Base-by-base conservation (phyloP, 2,797 vertebrate species). In the Aselliscus stoliczkanus region DNA sequence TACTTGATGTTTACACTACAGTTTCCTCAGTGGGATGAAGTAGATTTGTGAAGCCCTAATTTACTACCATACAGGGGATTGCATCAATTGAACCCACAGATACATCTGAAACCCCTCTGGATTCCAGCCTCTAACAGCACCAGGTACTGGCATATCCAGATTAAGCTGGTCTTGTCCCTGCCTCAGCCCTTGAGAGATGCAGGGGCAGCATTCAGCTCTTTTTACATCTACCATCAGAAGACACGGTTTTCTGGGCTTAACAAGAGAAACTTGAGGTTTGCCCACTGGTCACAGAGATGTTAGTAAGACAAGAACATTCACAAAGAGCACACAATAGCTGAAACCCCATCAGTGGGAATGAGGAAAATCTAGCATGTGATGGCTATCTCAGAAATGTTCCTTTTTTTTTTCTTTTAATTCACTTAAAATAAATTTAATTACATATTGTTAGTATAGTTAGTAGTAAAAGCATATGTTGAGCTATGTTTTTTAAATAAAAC, bases 401-500 rank as follows among this genome's bases (percentile, higher is more conserved):
- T n/a, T n/a, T n/a, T n/a, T n/a, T n/a, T n/a, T n/a, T n/a, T n/a
- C n/a, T n/a, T n/a, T n/a, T n/a, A 87, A 84, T 90, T 87, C 54
- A 87, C n/a, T 54, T 60, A 75, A 87, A 86, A 93, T 5, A 86
- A 65, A 69, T 79, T 60, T 88, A 31, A 93, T 75, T 79, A 50
- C 4, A 54, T 50, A 44, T 37, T 79, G 11, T 54, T 94, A 60
- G 73, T 47, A 67, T 27, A 47, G 6, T 47, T 80, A 82, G 27
- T 56, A 94, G 52, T 60, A 75, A 96, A 77, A 81, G 64, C 5
- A 47, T 58, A 67, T 62, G 70, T 3, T 52, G 3, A 79, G 5
- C 21, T 20, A 47, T 90, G 37, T 44, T 93, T 85, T 56, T 87
- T 70, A n/a, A n/a, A 83, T 65, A 86, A 93, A 96, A 92, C 50